Base-by-base conservation (phyloP, 2,113 vertebrate species). In the Equus quagga region DNA sequence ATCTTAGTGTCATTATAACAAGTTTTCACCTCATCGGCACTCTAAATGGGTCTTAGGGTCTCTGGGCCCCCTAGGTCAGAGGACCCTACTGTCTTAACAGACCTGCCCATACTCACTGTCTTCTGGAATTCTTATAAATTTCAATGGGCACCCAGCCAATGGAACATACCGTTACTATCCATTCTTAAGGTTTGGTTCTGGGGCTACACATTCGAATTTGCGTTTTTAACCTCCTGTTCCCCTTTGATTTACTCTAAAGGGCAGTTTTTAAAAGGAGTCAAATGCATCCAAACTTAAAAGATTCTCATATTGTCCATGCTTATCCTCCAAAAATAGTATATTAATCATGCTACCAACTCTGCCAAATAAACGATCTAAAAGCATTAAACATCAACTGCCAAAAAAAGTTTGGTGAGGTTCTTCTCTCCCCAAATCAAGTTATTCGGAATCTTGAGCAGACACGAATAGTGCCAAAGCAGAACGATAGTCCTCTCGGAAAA, bases 361-460 rank as follows among this genome's bases (percentile, higher is more conserved):
- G 15, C 51, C 79, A 94, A 65, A 36, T 46, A 91, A 91, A 87
- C 14, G 51, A 49, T 17, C 41, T 18, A 12, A n/a, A 36, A 69
- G 14, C n/a, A 21, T 51, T 62, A 44, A 80, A 23, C 51, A 21
- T 56, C 58, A 69, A 56, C 9, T 36, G 6, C 19, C 49, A 49
- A 26, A 28, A 49, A 67, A 69, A 11, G 41, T 76, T 14, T 49
- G n/a, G 36, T 1, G 6, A 51, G 17, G 28, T 2, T 73, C 41
- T 91, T 83, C 62, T 79, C 10, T 92, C 33, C 79, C 3, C 11
- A 92, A 58, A 95, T 96, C n/a, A 70, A 82, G 81, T 79, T 87
- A 46, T 88, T 73, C 90, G 33, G 46, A 96, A 85, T 76, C 21
- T 15, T 83, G 28, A 88, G 33, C 26, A 56, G 65, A 89, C 3